A percentile compares a stretch with the other conserved stretches of the same genome.
Conservation (phyloP, 2,113 vertebrate species). For the Microtus pennsylvanicus region DNA sequence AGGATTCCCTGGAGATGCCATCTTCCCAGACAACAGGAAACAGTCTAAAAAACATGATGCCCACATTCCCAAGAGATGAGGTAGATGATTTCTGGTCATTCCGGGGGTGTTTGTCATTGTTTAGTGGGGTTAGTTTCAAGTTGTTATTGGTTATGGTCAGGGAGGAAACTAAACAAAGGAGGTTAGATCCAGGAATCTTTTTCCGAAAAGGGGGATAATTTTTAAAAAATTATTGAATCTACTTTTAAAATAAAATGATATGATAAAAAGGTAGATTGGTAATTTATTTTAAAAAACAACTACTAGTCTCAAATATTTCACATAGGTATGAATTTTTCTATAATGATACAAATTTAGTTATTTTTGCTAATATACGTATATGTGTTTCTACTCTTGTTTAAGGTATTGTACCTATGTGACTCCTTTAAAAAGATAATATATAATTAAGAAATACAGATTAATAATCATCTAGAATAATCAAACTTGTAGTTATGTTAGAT, state of each 20-base stretch:
- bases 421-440: background rate
- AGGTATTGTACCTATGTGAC: background rate
- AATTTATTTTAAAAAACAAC: background rate
- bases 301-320: background rate
- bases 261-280: background rate
- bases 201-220: background rate
- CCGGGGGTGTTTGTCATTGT: background rate
- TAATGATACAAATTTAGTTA: background rate
- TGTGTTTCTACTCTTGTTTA: background rate
- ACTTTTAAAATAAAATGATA: background rate
- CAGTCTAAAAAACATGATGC: background rate
- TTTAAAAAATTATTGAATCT: background rate
- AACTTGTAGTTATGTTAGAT: background rate
- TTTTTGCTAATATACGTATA: background rate
- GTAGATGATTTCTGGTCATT: background rate
- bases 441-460: background rate
- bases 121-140: background rate
- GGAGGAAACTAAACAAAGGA: background rate
- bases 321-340: background rate
- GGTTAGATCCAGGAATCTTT: background rate
- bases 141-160: background rate
- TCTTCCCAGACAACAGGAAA: background rate
- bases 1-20: background rate
- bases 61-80: background rate
- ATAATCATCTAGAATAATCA: background rate